Conservation (phyloP, 2,113 vertebrate species). For the Microcebus ravelobensis region DNA sequence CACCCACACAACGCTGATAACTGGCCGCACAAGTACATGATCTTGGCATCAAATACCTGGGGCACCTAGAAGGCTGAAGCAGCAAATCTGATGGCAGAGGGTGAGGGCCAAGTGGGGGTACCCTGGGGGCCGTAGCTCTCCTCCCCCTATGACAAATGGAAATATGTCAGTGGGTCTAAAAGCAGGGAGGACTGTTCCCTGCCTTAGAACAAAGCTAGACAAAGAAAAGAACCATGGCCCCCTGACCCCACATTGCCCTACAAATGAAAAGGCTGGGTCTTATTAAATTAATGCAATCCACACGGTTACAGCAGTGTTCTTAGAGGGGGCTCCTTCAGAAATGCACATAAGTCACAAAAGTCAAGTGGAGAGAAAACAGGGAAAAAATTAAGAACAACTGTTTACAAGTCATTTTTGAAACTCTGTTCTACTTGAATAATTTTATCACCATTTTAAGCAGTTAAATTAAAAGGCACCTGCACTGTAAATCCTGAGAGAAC, state of each 20-base stretch:
- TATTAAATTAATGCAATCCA: not conserved
- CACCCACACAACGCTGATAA: slow-evolving; percentile 58
- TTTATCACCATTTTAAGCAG: slow-evolving; percentile 64
- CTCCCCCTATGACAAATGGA: not conserved
- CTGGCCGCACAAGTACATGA: slow-evolving; percentile 51
- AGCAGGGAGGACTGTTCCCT: not conserved
- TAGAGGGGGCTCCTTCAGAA: slow-evolving; percentile 16
- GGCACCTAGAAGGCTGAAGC: slow-evolving; percentile 8
- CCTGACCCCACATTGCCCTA: not conserved
- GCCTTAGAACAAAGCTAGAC: not conserved
- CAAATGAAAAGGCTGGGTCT: not conserved
- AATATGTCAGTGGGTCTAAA: slow-evolving; percentile 4
- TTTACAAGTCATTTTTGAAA: slow-evolving; percentile 82
- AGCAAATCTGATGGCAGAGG: not conserved
- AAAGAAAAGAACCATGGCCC: not conserved
- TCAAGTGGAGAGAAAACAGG: slow-evolving; percentile 21
- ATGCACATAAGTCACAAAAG: not conserved
- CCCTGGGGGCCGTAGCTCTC: not conserved
- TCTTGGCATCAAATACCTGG: not conserved
- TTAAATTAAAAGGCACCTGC: slow-evolving; percentile 82
- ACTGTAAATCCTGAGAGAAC: slow-evolving; percentile 55
- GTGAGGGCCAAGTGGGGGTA: not conserved
- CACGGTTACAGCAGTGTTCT: not conserved
- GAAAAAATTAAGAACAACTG: slow-evolving; percentile 78
- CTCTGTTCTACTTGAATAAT: slow-evolving; percentile 70